phyloP scores from a whole-genome alignment of 2,113 vertebrate genomes.

The Melanocharis versteri region DNA sequence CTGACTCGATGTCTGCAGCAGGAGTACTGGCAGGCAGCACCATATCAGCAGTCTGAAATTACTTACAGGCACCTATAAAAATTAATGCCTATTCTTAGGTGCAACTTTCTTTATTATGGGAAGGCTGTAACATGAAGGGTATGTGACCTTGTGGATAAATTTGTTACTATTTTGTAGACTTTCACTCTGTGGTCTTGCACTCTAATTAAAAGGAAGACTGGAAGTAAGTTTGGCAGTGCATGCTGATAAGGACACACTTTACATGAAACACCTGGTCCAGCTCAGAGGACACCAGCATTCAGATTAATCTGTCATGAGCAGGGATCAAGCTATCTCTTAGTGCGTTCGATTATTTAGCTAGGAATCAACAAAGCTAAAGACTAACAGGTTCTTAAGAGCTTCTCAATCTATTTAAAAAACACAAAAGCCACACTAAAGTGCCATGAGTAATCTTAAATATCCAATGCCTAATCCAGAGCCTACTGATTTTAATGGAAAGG shows the following conservation, averaged over 20 bases:
- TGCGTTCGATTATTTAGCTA: background rate
- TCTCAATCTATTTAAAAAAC: background rate
- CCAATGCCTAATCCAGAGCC: background rate
- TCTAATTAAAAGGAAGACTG: background rate
- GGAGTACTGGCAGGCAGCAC: constrained; percentile 58
- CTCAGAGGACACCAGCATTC: background rate
- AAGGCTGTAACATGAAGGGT: background rate
- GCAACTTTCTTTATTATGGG: background rate
- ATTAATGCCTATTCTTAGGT: background rate
- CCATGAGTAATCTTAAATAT: background rate
- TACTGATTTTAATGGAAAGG: background rate
- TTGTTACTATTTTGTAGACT: background rate
- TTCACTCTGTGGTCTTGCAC: background rate
- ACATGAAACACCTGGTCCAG: background rate
- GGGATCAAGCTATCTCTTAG: background rate
- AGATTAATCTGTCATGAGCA: background rate
- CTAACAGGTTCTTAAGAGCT: background rate
- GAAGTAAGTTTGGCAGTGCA: background rate
- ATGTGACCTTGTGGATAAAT: background rate
- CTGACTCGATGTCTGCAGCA: constrained; percentile 76
- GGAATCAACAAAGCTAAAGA: background rate
- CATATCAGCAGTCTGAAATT: constrained; percentile 69
- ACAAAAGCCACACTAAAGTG: background rate
- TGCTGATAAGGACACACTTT: background rate
- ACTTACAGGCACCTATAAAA: constrained; percentile 8